Base-by-base conservation (phyloP, 1,140 invertebrate species). In the Bombus breviceps region DNA sequence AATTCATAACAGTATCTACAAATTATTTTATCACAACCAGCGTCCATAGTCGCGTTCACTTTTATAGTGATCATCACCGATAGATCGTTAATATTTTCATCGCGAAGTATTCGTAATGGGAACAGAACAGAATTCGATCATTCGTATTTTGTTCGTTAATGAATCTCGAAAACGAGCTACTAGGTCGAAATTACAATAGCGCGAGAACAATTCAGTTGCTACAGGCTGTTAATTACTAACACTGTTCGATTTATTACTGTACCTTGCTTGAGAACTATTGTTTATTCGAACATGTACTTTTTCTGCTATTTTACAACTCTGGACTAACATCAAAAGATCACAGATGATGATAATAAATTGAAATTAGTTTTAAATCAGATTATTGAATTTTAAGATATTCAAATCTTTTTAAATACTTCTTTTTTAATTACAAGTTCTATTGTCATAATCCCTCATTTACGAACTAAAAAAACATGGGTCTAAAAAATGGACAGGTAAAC, bases 1-100 rank as follows among this genome's bases (percentile, higher is more conserved):
- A 5, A 53, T 53, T 22, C 47, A 8, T 53, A 53, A 18, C 8
- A 53, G 5, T 53, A 53, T 53, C 47, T 53, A 53, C 5, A 53
- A 66, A 76, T 83, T 66, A 47, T 47, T 66, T 82, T 74, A 37
- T 64, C 53, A 34, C 71, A 3, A 8, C 6, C 6, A 53, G 47
- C 47, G 18, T 13, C 39, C 39, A 43, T 25, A 74, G 6, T 10
- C 13, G 3, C 0, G n/a, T 53, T 53, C 47, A 37, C 2, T 62
- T 66, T 53, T 53, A 37, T 47, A 59, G 4, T 28, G 28, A 41
- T 66, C 43, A 8, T 57, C 5, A 2, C 18, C 13, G 43, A 22
- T 47, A 32, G 39, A 39, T 6, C 74, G 37, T 83, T 83, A 69
- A 83, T 77, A 57, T 78, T 34, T 83, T n/a, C 37, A 83, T 64